Percentiles rank a stretch among this genome's conserved stretches.
Conservation (phyloP, 2,888 invertebrate genomes). For the Scaptomyza flava region DNA sequence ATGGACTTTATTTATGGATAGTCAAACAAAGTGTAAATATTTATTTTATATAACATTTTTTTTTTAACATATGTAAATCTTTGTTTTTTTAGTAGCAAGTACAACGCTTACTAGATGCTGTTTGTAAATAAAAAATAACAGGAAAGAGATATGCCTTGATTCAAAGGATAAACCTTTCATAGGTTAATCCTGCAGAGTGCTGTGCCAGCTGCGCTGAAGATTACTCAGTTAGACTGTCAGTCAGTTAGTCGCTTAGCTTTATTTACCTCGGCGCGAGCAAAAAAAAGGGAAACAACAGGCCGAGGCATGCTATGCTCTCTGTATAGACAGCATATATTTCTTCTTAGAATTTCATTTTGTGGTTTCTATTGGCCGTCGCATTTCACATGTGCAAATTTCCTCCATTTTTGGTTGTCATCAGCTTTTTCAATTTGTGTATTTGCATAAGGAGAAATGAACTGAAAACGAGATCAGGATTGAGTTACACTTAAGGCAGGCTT, state of each 20-base stretch:
- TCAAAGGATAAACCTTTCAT: slow-evolving; percentile 59
- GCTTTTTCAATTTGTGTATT: slow-evolving; percentile 52
- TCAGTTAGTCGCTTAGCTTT: slow-evolving; percentile 25
- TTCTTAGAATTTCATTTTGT: slow-evolving; percentile 39
- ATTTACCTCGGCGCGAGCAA: slow-evolving; percentile 25
- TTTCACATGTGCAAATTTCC: slow-evolving; percentile 31
- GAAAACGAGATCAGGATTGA: slow-evolving; percentile 19
- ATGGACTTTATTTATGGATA: slow-evolving; percentile 29
- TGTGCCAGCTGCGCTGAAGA: slow-evolving; percentile 35
- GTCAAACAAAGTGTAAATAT: slow-evolving; percentile 63
- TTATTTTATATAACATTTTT: slow-evolving; percentile 44
- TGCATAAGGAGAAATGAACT: slow-evolving; percentile 39
- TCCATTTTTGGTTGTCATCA: slow-evolving; percentile 7
- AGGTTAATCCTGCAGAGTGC: slow-evolving; percentile 60
- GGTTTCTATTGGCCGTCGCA: slow-evolving; percentile 30
- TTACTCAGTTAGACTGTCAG: slow-evolving; percentile 49
- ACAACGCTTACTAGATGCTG: slow-evolving; percentile 42
- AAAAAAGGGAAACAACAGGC: slow-evolving; percentile 10
- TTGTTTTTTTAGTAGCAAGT: slow-evolving; percentile 32
- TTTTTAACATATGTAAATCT: slow-evolving; percentile 2
- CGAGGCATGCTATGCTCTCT: slow-evolving; percentile 7
- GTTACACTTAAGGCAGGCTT: slow-evolving; percentile 31
- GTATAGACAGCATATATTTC: neutral
- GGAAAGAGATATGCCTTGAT: slow-evolving; percentile 20
- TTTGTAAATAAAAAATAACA: slow-evolving; percentile 45